These are phyloP conservation scores for Cheilosia urbana DNA, from an alignment of 2,888 invertebrate genomes.

Conservation along the genomic window DNA sequence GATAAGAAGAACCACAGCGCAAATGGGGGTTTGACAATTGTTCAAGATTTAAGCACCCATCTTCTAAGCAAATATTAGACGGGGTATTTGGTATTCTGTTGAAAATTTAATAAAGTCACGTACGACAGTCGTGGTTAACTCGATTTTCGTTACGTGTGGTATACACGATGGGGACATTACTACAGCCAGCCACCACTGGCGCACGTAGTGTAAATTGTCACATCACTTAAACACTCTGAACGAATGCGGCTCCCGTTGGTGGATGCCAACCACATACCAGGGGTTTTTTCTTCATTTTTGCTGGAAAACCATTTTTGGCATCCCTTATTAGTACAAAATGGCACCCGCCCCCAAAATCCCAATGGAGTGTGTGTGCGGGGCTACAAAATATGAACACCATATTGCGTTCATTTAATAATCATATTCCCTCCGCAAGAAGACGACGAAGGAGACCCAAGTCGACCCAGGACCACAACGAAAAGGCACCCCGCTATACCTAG, in stretches of 20 bases:
- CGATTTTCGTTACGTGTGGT: slow-evolving; percentile 70
- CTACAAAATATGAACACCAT: slow-evolving; percentile 73
- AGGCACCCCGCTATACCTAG: slow-evolving; percentile 33
- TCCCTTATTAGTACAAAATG: slow-evolving; percentile 74
- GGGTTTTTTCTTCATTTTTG: slow-evolving; percentile 8
- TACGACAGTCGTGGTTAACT: slow-evolving; percentile 73
- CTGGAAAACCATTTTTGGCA: slow-evolving; percentile 61
- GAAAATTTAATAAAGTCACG: slow-evolving; percentile 76
- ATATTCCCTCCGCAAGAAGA: slow-evolving; percentile 58
- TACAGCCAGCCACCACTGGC: slow-evolving; percentile 42
- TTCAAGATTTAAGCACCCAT: slow-evolving; percentile 55
- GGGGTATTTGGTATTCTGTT: slow-evolving; percentile 17
- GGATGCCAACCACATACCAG: slow-evolving; percentile 64
- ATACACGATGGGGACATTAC: slow-evolving; percentile 35
- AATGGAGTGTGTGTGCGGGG: slow-evolving; percentile 15
- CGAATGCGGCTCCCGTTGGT: slow-evolving; percentile 61
- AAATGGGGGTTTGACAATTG: slow-evolving; percentile 18
- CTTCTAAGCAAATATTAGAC: slow-evolving; percentile 16
- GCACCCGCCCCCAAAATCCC: slow-evolving; percentile 52
- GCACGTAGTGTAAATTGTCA: slow-evolving; percentile 73
- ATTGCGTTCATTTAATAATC: slow-evolving; percentile 76
- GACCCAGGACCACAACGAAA: neutral
- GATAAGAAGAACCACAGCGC: neutral
- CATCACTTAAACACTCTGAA: slow-evolving; percentile 73
- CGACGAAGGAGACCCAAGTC: slow-evolving; percentile 1